phyloP scores from a whole-genome alignment of 2,888 invertebrate genomes.

The Anticlea derivata region DNA sequence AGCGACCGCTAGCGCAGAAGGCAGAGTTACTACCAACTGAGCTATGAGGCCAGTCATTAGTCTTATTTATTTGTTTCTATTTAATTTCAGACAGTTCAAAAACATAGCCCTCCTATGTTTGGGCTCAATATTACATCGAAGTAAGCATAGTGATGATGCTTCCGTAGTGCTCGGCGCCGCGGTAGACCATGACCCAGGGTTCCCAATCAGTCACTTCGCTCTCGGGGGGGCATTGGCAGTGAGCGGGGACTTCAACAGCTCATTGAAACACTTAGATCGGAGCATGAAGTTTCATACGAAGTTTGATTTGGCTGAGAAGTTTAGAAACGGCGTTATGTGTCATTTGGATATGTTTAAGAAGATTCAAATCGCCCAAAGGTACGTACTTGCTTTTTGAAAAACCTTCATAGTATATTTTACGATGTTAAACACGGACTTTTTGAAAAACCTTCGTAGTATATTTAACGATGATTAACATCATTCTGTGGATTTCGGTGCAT shows the following conservation, averaged over 20 bases:
- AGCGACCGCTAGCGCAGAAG: no score
- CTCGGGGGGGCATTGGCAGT: constrained; percentile 90
- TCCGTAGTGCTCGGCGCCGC: constrained; percentile 88
- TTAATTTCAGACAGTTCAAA: constrained; percentile 84
- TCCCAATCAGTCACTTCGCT: constrained; percentile 86
- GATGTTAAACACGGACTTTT: no score
- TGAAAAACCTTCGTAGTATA: no score
- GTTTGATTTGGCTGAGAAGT: constrained; percentile 84
- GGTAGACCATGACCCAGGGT: constrained; percentile 87
- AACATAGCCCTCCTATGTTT: constrained; percentile 89
- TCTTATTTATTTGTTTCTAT: no score
- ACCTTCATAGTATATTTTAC: no score
- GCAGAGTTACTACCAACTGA: no score
- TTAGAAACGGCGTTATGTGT: constrained; percentile 87
- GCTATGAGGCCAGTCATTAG: no score
- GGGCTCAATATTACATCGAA: constrained; percentile 89
- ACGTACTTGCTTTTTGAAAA: no score
- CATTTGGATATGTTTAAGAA: constrained; percentile 86
- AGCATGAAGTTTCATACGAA: constrained; percentile 86
- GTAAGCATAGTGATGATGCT: constrained; percentile 87
- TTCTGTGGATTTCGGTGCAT: no score
- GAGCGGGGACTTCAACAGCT: constrained; percentile 88
- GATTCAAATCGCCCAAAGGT: constrained; percentile 87
- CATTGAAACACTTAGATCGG: constrained; percentile 84
- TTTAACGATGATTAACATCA: no score